Conservation (phyloP, 2,888 invertebrate species). For the Tetanocera ferruginea region DNA sequence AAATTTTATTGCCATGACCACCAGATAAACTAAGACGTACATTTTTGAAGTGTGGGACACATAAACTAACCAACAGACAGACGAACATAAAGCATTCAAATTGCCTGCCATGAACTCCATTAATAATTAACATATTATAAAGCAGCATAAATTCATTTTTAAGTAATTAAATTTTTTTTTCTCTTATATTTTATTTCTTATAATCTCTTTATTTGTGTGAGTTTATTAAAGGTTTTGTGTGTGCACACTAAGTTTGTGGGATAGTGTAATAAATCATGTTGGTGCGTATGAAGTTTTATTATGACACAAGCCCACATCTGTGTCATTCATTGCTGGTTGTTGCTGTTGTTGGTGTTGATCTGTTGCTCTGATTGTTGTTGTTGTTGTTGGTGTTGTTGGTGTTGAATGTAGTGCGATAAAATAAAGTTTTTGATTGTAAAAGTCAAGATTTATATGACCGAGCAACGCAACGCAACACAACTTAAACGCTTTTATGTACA, state of each 20-base stretch:
- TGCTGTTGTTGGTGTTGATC: neutral
- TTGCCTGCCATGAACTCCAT: neutral
- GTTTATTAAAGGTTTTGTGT: neutral
- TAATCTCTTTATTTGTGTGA: neutral
- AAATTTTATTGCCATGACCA: slow-evolving; percentile 22
- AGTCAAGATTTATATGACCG: slow-evolving; percentile 10
- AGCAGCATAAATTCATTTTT: slow-evolving; percentile 3
- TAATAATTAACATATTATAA: slow-evolving; percentile 20
- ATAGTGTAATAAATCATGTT: slow-evolving; percentile 29
- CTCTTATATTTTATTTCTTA: neutral
- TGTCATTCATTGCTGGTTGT: neutral
- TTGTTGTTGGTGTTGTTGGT: slow-evolving; percentile 1
- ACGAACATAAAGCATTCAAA: neutral
- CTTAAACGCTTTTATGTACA: neutral
- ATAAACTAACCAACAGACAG: neutral
- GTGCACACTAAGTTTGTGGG: neutral
- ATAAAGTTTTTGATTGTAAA: slow-evolving; percentile 8
- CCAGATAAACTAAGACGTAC: neutral
- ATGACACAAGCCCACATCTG: slow-evolving; percentile 28
- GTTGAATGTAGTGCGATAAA: slow-evolving; percentile 9
- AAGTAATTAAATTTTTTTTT: slow-evolving; percentile 10
- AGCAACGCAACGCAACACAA: neutral
- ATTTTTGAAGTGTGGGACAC: neutral
- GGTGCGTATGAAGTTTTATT: slow-evolving; percentile 28
- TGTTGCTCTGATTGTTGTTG: neutral